Evolutionary conservation across 2,113 vertebrate species (phyloP).

Genomic region (Gavialis gangeticus): DNA sequence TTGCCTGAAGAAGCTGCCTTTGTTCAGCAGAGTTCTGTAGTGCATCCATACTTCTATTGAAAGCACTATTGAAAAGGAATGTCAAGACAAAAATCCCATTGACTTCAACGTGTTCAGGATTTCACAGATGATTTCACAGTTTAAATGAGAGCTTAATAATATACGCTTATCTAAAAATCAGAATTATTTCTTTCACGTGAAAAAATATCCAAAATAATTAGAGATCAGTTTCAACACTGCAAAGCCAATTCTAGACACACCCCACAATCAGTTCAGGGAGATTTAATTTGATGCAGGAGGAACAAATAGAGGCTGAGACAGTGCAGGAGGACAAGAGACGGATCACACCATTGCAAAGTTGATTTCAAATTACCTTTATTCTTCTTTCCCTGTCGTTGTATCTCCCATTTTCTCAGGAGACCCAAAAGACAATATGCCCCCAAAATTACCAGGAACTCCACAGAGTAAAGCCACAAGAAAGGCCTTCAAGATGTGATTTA

Average conservation of each 20-base stretch:
- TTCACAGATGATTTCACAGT: background rate
- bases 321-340: too few relatives aligned
- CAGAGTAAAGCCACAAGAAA: background rate
- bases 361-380: background rate
- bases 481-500: rapidly evolving
- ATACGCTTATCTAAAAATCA: background rate
- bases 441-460: background rate
- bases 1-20: too few relatives aligned
- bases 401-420: background rate
- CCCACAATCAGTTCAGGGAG: background rate
- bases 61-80: background rate
- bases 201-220: background rate
- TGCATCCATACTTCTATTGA: background rate
- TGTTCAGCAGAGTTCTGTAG: background rate
- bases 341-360: background rate
- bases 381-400: background rate
- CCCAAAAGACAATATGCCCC: background rate
- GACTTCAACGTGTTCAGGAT: background rate
- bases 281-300: background rate
- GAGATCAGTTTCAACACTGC: background rate
- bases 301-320: background rate
- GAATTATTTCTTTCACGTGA: background rate
- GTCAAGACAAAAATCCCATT: background rate
- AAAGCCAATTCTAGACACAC: background rate
- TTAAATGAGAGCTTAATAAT: background rate